Evolutionary conservation across 2,113 vertebrate species (phyloP).

Genomic region (Mustela lutreola): DNA sequence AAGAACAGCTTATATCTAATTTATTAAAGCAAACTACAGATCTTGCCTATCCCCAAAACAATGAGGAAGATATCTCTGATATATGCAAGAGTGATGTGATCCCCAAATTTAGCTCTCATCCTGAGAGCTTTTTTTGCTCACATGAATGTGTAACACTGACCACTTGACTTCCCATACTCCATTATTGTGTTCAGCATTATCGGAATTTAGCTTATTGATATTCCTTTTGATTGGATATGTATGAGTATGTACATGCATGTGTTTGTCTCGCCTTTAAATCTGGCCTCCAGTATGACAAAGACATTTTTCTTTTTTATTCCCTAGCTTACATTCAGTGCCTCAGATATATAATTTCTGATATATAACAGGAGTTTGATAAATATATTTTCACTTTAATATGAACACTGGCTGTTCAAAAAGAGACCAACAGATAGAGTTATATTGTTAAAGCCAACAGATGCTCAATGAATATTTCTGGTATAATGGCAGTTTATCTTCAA

Average conservation of each 20-base stretch:
- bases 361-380: neutral
- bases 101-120: neutral
- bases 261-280: neutral
- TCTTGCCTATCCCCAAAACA: neutral
- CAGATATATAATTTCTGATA: neutral
- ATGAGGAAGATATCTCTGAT: neutral
- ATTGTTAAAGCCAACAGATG: neutral
- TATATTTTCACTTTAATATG: constrained; percentile 6
- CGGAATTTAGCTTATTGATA: neutral
- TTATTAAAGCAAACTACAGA: neutral
- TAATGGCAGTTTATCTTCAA: constrained; percentile 6
- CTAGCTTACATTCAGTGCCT: neutral
- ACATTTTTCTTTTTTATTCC: neutral
- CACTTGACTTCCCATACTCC: neutral
- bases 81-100: neutral
- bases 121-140: neutral
- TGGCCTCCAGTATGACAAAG: neutral
- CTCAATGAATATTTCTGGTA: neutral
- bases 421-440: neutral
- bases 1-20: neutral
- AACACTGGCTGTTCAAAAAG: neutral
- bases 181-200: neutral
- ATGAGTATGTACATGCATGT: neutral
- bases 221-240: neutral
- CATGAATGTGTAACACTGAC: neutral